Conservation (phyloP, 2,113 vertebrate species). For the Myotis brandtii region DNA sequence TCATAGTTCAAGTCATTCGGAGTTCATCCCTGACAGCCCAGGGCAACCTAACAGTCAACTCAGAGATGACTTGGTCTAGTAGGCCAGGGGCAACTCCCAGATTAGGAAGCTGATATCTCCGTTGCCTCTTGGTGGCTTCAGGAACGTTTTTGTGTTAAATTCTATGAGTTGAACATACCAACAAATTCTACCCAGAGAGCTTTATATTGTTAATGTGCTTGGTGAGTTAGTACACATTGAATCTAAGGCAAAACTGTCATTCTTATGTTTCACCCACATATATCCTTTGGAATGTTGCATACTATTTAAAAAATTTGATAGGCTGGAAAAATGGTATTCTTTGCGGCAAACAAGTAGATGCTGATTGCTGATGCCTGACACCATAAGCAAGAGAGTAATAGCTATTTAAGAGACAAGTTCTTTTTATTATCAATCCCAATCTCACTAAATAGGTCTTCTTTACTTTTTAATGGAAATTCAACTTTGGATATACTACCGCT, state of each 20-base stretch:
- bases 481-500: not conserved
- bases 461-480: conserved; percentile 28
- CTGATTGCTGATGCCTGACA: not conserved
- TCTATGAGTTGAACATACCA: not conserved
- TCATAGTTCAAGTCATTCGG: not conserved
- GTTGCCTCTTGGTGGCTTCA: not conserved
- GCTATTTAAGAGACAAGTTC: not conserved
- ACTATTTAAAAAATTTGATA: conserved; percentile 34
- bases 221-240: not conserved
- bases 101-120: not conserved
- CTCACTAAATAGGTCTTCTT: conserved; percentile 8
- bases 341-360: not conserved
- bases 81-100: not conserved
- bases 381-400: conserved; percentile 4
- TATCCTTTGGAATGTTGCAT: conserved; percentile 19
- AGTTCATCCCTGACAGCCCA: not conserved
- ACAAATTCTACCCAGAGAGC: not conserved
- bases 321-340: not conserved
- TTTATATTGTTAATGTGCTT: not conserved
- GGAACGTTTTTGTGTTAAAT: not conserved
- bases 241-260: conserved; percentile 23
- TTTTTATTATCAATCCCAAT: not conserved
- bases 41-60: not conserved
- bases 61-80: not conserved
- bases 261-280: not conserved